Evolutionary conservation across 2,888 invertebrate species (phyloP), one percentile per base, ranked within the genome.

Genomic region (Macrostomum cliftonense): DNA sequence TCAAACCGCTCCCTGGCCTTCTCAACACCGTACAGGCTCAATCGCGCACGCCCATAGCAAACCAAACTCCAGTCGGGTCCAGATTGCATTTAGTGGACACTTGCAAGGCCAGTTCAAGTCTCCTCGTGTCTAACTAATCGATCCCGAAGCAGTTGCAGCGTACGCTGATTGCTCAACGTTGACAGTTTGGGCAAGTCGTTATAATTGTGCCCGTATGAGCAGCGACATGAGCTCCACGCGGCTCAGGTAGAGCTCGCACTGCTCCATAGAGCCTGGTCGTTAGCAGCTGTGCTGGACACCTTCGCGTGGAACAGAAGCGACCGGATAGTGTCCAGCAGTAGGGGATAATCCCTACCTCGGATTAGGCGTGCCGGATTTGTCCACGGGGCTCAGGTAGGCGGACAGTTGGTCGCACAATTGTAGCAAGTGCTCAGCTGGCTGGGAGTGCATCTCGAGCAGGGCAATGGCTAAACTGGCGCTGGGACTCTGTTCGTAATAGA

Each of bases 21-120:
- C 49, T 77, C 75, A 61, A 81, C 81, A 62, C 82, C 79, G 0
- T 86, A 64, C 37, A 55, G 54, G 37, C 59, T 54, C 11, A 67
- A 54, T 62, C 61, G 39, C 82, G 79, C 61, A 85, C 79, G 0
- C 87, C 88, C 83, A 87, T 86, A 0, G 83, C 82, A 0, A 81
- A 82, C 75, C 87, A 79, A 0, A 88, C 83, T 39, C 83, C 74
- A 40, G 77, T 76, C 9, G 79, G 76, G 16, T 85, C 79, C 16
- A 84, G 71, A 0, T 86, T 86, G 52, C 80, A 81, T 71, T 88
- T 88, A 0, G 86, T 82, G 1, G 86, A 85, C 42, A 89, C 80
- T 55, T 75, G 71, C 58, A 74, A 61, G 4, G 74, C 88, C 40
- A 87, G 67, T 51, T 79, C 77, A 81, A 86, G 84, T 62, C 84